phyloP scores from a whole-genome alignment of 2,797 vertebrate genomes.

The Acipenser transmontanus region DNA sequence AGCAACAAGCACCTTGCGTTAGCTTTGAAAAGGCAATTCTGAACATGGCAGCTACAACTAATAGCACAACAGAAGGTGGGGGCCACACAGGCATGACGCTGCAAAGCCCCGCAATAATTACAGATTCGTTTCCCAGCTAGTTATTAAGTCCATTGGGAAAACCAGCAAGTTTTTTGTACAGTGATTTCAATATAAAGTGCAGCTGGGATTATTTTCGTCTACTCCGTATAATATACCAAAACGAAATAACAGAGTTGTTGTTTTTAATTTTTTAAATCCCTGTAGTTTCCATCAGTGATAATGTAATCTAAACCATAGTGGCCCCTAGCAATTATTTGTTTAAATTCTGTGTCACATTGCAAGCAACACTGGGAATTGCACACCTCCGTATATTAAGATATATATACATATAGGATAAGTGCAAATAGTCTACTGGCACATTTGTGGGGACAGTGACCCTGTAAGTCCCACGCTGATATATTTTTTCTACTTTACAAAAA shows the following conservation, averaged over 20 bases:
- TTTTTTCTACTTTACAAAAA: conserved; percentile 92
- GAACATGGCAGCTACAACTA: conserved; percentile 85
- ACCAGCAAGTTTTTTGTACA: conserved; percentile 85
- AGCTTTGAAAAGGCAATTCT: conserved; percentile 87
- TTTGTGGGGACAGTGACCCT: conserved; percentile 99
- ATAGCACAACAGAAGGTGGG: conserved; percentile 77
- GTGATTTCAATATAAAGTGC: conserved; percentile 98
- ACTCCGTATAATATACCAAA: conserved; percentile 83
- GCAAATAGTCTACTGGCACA: conserved; percentile 99
- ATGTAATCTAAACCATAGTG: conserved; percentile 54
- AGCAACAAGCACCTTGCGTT: conserved; percentile 85
- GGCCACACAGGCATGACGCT: conserved; percentile 59
- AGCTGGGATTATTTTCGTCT: conserved; percentile 74
- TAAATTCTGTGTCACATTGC: conserved; percentile 73
- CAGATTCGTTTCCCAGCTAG: conserved; percentile 66
- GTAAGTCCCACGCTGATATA: conserved; percentile 99
- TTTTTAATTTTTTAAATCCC: conserved; percentile 84
- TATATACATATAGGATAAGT: conserved; percentile 90
- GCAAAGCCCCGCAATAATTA: conserved; percentile 68
- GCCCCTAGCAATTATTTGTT: conserved; percentile 66
- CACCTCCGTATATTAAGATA: conserved; percentile 58
- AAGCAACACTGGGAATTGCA: conserved; percentile 89
- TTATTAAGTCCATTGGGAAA: conserved; percentile 64
- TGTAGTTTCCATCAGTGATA: conserved; percentile 82
- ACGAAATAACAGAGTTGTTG: conserved; percentile 72